Base-by-base conservation (phyloP, 2,797 vertebrate genomes). In the Remorina albescens region DNA sequence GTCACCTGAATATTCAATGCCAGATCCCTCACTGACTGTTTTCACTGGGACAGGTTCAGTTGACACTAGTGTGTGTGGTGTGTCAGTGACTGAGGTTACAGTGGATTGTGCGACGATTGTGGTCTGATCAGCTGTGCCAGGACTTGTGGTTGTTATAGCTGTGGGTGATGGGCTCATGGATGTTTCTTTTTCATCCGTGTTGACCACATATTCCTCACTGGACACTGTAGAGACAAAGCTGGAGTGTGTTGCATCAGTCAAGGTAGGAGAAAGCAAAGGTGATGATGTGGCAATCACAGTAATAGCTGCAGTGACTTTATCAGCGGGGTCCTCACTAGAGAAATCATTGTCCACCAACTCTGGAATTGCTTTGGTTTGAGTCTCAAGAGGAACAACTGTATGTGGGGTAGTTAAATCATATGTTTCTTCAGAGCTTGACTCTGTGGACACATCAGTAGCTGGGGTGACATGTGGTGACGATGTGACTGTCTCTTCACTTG, bases 201-300 rank as follows among this genome's bases (percentile, higher is more conserved):
- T 87, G 55, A 65, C 34, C 28, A 78, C 61, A 51, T 76, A 76
- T 44, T 87, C 80, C 8, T 81, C 74, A 64, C 66, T 86, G 10
- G 77, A 75, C 34, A 67, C 55, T 10, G 47, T 26, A 37, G 61
- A 49, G n/a, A 68, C 47, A 56, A 32, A 54, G 30, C 34, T 61
- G 30, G 32, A 73, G 42, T 46, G 41, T 50, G 69, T 49, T 83
- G 76, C 72, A 74, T 78, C 67, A 62, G 41, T 71, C 57, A 58
- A 42, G 8, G 78, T 64, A 65, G 81, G 66, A 65, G 53, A 72
- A 36, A 69, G 28, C 32, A 76, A 61, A 54, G 64, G 55, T 21
- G 67, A 80, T 16, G 76, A 80, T n/a, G 74, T 25, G 10, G 19
- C 9, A 8, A 84, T 82, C 69, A 85, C 80, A 59, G 32, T 57